Evolutionary conservation across 2,113 vertebrate genomes (phyloP).

Genomic region (Empidonax alnorum): DNA sequence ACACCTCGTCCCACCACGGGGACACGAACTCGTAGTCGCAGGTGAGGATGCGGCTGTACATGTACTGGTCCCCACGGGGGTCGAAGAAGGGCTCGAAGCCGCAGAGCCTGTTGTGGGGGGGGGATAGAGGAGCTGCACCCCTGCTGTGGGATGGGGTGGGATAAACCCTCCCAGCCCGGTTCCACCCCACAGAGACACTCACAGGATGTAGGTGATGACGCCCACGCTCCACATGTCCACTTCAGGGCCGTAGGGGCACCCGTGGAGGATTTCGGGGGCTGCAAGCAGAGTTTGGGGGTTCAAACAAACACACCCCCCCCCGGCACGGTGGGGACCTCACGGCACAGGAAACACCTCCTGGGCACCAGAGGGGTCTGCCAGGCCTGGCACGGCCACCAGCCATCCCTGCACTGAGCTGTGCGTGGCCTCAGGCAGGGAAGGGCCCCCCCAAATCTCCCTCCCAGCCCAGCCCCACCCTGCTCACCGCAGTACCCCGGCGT

Average conservation of each 20-base stretch:
- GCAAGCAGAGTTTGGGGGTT: constrained; percentile 12
- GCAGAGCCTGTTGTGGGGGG: constrained; percentile 74
- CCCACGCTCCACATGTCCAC: constrained; percentile 94
- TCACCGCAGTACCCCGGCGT: constrained; percentile 91
- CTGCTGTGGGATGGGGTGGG: background rate
- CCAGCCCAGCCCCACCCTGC: background rate
- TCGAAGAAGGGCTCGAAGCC: constrained; percentile 94
- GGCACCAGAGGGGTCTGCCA: accelerated
- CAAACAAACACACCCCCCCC: background rate
- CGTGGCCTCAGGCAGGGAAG: accelerated
- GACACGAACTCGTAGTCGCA: constrained; percentile 87
- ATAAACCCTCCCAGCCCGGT: background rate
- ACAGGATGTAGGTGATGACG: constrained; percentile 92
- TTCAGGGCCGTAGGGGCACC: constrained; percentile 85
- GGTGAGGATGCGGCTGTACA: constrained; percentile 87
- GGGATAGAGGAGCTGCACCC: background rate
- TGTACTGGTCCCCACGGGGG: constrained; percentile 86
- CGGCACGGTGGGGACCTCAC: accelerated
- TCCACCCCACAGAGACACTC: constrained; percentile 55
- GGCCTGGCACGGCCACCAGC: accelerated
- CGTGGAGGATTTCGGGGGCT: constrained; percentile 89
- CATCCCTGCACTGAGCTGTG: background rate
- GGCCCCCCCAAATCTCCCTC: accelerated
- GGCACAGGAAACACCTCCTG: accelerated
- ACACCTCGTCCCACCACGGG: constrained; percentile 86